A percentile compares a stretch with the other conserved stretches of the same genome.
Conservation (phyloP, 2,113 vertebrate species). For the Ammodytes dubius region DNA sequence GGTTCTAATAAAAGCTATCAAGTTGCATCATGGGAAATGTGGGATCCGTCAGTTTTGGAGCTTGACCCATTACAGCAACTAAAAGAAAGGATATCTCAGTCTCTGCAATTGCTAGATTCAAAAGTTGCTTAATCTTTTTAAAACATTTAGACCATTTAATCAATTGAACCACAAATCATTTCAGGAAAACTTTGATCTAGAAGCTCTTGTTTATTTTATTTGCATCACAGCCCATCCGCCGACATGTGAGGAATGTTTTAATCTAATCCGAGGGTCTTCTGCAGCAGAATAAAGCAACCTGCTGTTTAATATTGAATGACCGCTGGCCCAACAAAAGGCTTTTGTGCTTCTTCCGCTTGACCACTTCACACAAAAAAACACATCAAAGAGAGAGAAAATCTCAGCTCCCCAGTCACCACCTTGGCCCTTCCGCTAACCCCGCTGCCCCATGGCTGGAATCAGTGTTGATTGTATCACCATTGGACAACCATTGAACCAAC, state of each 20-base stretch:
- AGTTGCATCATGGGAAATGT: too few relatives aligned
- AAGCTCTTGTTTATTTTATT: background rate
- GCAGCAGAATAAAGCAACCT: slow-evolving; percentile 35
- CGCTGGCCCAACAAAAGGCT: slow-evolving; percentile 58
- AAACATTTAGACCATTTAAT: background rate
- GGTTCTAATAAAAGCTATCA: too few relatives aligned
- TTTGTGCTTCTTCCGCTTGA: slow-evolving; percentile 69
- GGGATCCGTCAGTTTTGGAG: too few relatives aligned
- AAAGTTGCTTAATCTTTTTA: too few relatives aligned
- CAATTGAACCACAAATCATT: background rate
- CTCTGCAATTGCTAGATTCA: too few relatives aligned
- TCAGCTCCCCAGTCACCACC: slow-evolving; percentile 7
- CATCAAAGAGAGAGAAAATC: slow-evolving; percentile 45
- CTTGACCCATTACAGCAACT: too few relatives aligned
- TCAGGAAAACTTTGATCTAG: background rate
- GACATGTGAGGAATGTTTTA: background rate
- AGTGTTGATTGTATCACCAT: slow-evolving; percentile 30
- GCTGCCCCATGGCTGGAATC: slow-evolving; percentile 27
- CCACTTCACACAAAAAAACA: slow-evolving; percentile 44
- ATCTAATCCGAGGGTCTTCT: slow-evolving; percentile 9
- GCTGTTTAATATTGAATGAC: slow-evolving; percentile 77
- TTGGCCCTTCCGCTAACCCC: slow-evolving; percentile 45
- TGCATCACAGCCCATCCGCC: background rate
- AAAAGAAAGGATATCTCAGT: too few relatives aligned
- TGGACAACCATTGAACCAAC: slow-evolving; percentile 15